Evolutionary conservation across 2,888 invertebrate species (phyloP), one percentile per base, ranked within the genome.

Genomic region (Nymphalis urticae): DNA sequence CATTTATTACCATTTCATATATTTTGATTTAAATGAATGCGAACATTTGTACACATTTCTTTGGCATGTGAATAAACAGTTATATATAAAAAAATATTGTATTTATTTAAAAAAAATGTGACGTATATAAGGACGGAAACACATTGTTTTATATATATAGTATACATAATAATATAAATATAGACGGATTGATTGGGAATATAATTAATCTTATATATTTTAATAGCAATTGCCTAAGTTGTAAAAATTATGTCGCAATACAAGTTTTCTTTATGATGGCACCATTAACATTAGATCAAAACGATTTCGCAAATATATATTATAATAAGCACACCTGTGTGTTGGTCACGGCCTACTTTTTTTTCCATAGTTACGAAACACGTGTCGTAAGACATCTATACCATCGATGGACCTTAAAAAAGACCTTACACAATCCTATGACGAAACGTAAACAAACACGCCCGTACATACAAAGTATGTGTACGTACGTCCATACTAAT

Each of bases 31-130:
- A 81, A 78, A 78, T 75, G 75, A 74, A 75, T 75, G 72, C 75
- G 67, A 75, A 77, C 75, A 79, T 87, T 85, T 88, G 86, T 88
- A 87, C 86, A 85, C 77, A 78, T 76, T 76, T 91, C 91, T 91
- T 91, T 90, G 90, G 90, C 85, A 74, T 75, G 69, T 74, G 73
- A 66, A 69, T 68, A 72, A 48, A 68, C 60, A 69, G 58, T 68
- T 64, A 65, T 61, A 64, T 71, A 66, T 48, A 68, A 69, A 60
- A 42, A 56, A 56, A 56, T 27, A 56, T 56, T 56, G 51, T 60
- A 64, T 69, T 64, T 72, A 66, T 69, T 69, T 10, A 66, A 51
- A 58, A 60, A 51, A 53, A 54, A 56, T 32, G 54, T 56, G 54
- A 56, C 54, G 54, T 66, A 48, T 65, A 62, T 69, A 72, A 65